Evolutionary conservation across 1,140 invertebrate species (phyloP), one percentile per base, ranked within the genome.

Genomic region (Diachasma alloeum): DNA sequence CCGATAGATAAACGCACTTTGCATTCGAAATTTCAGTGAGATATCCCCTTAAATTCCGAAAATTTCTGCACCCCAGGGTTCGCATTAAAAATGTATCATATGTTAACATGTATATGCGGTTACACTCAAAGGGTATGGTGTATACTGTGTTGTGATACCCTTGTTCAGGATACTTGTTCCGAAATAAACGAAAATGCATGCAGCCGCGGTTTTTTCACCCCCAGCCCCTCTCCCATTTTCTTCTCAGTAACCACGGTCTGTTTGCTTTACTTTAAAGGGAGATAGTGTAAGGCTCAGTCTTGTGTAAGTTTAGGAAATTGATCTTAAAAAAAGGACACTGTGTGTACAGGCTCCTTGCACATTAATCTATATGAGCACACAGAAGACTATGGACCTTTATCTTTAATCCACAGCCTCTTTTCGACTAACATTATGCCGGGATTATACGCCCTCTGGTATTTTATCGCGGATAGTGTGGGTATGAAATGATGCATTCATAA

Each of bases 301-400:
- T 63, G 59, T 63, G 59, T 63, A 15, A 63, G 59, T 63, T 63
- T 5, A 63, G 59, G 24, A 63, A 63, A 63, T 63, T 63, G 22
- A 63, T 63, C 11, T 31, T 26, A 15, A 63, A 63, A 63, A 31
- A 63, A 63, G 59, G 24, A 63, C 59, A 26, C 5, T 63, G 59
- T 63, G 59, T 63, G 24, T 26, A 63, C 53, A 59, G 5, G n/a
- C 24, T 63, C 24, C 15, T 63, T 63, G 48, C 48, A 26, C 59
- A 63, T 63, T 22, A 63, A 63, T 63, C 59, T 63, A 63, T 63
- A 26, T 26, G 59, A 63, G 59, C 59, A 63, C 24, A 63, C 59
- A 63, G 26, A 63, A 24, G 59, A 63, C 19, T 63, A 63, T 26
- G 19, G 39, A 4, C 22, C 59, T 63, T 63, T 63, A 63, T 63